Conservation (phyloP, 2,113 vertebrate genomes). For the Hymenochirus boettgeri region DNA sequence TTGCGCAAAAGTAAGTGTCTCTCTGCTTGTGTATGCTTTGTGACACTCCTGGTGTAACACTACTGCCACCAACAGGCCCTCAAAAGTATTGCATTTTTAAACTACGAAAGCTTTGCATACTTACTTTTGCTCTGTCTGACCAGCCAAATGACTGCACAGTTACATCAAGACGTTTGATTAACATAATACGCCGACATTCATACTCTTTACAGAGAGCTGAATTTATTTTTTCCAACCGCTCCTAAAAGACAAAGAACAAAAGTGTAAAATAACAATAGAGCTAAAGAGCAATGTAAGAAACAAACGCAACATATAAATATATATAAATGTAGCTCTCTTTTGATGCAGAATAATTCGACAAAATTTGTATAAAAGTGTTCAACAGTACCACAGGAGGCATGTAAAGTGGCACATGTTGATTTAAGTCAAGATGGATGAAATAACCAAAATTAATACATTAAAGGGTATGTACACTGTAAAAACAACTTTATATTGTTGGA, state of each 20-base stretch:
- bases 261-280: neutral
- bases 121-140: slow-evolving; percentile 91
- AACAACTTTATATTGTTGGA: no score
- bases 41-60: neutral
- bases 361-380: no score
- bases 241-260: slow-evolving; percentile 57
- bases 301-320: no score
- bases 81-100: slow-evolving; percentile 2
- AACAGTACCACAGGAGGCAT: no score
- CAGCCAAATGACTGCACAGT: slow-evolving; percentile 95
- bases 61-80: slow-evolving; percentile 47
- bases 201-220: slow-evolving; percentile 76
- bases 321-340: no score
- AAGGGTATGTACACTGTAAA: no score
- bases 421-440: no score
- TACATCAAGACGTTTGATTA: slow-evolving; percentile 93
- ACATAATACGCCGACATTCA: slow-evolving; percentile 86
- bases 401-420: no score
- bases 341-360: no score
- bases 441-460: no score
- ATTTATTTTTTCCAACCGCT: slow-evolving; percentile 77
- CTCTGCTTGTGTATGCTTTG: neutral
- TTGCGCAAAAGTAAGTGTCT: neutral
- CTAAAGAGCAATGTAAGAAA: no score
- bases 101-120: slow-evolving; percentile 4